Evolutionary conservation across 2,888 invertebrate species (phyloP).

Genomic region (Drosophila borborema): DNA sequence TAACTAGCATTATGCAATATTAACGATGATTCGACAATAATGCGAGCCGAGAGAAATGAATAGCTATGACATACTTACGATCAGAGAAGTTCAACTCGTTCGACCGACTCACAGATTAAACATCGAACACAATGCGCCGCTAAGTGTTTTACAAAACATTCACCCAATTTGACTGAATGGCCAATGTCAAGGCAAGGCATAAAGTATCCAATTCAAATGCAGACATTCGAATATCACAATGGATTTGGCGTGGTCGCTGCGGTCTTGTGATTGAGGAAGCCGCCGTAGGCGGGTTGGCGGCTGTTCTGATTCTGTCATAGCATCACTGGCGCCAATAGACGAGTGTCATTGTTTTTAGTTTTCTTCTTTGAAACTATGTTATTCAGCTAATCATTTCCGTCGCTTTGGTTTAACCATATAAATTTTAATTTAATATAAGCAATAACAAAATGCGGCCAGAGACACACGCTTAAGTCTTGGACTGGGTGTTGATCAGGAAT

Average conservation of each 20-base stretch:
- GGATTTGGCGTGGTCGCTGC: constrained; percentile 27
- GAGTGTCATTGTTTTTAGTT: constrained; percentile 15
- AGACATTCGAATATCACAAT: constrained; percentile 21
- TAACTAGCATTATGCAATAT: constrained; percentile 19
- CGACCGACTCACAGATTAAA: not conserved
- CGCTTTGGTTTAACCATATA: not conserved
- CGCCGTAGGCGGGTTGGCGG: constrained; percentile 14
- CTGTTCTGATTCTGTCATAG: constrained; percentile 49
- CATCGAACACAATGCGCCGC: not conserved
- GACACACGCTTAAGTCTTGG: constrained; percentile 22
- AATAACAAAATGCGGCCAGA: constrained; percentile 51
- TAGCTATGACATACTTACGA: constrained; percentile 40
- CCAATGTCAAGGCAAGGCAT: constrained; percentile 18
- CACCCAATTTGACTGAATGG: constrained; percentile 17
- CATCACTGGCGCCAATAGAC: constrained; percentile 13
- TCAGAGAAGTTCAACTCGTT: constrained; percentile 33
- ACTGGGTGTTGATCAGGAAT: constrained; percentile 35
- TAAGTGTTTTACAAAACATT: constrained; percentile 1
- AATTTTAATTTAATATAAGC: constrained; percentile 28
- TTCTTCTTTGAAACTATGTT: constrained; percentile 7
- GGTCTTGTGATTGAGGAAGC: constrained; percentile 48
- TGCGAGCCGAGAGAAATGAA: constrained; percentile 3
- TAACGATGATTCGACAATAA: constrained; percentile 8
- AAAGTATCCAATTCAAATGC: constrained; percentile 9
- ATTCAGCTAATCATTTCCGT: constrained; percentile 12